Evolutionary conservation across 1,140 invertebrate genomes (phyloP), one percentile per base, ranked within the genome.

Genomic region (Euura saliciscinereae): DNA sequence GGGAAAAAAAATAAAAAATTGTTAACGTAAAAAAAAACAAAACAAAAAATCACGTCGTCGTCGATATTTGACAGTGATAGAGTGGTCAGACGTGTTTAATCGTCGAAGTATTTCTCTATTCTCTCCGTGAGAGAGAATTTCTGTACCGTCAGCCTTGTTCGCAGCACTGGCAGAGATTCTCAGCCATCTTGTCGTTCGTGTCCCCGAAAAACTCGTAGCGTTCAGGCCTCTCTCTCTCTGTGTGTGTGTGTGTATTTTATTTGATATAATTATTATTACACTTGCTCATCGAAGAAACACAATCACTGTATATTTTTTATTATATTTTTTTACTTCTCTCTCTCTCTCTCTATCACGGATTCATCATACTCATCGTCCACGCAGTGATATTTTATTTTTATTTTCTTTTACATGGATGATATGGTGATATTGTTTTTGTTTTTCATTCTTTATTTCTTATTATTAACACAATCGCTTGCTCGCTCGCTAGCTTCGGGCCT

Each of bases 141-240:
- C 13, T 4, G 5, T n/a, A n/a, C 5, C 59, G 71, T 65, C 45
- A 6, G 68, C 71, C 45, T 74, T 45, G 13, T 46, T 71, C 64
- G 71, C 69, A 66, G 79, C 44, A 74, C 68, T 75, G 75, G 76
- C 78, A 82, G 76, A 77, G 75, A 78, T 75, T 77, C 74, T 78
- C 78, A 83, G 82, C 82, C 82, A 83, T 83, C 79, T 83, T 83
- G 81, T 59, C 78, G 28, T 28, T 28, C 28, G 76, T 79, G 73
- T 74, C 74, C 76, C 74, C 77, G 13, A 59, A 59, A 59, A 59
- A 28, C 28, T 28, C 28, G 28, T 77, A 77, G 72, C 74, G 77
- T 74, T 78, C 76, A 72, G 77, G 46, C 11, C 45, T 68, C 13
- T 28, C 1, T 28, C 28, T 28, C 28, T 28, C 28, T 28, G 28